These are phyloP conservation scores for Brachypalpus laphriformis DNA, from an alignment of 2,888 invertebrate genomes.

Conservation along the genomic window DNA sequence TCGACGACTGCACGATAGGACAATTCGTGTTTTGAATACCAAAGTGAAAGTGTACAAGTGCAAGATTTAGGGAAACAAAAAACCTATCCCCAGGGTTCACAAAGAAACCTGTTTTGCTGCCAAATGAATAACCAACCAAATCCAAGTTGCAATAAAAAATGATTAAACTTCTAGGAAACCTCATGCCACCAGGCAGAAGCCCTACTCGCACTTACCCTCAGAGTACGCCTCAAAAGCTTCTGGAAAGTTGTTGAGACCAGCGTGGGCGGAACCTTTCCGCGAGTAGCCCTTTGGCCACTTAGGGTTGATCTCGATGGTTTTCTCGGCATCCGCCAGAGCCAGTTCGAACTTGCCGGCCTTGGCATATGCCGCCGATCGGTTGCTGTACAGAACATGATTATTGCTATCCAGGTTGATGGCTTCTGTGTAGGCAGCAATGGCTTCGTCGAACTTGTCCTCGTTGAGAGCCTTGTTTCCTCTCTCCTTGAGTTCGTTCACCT, in stretches of 20 bases:
- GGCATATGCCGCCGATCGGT: slow-evolving; percentile 95
- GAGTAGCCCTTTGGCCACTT: slow-evolving; percentile 95
- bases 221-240: slow-evolving; percentile 91
- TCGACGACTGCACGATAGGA: too few species aligned
- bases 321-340: slow-evolving; percentile 93
- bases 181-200: too few species aligned
- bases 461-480: slow-evolving; percentile 93
- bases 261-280: slow-evolving; percentile 93
- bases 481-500: slow-evolving; percentile 93
- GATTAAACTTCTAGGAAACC: too few species aligned
- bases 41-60: too few species aligned
- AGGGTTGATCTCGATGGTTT: slow-evolving; percentile 90
- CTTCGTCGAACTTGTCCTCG: slow-evolving; percentile 90
- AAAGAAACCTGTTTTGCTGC: too few species aligned
- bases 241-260: slow-evolving; percentile 88
- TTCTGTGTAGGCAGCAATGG: slow-evolving; percentile 90
- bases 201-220: slow-evolving; percentile 84
- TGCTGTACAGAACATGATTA: slow-evolving; percentile 95
- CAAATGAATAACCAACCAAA: too few species aligned
- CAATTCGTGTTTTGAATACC: too few species aligned
- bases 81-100: slow-evolving; percentile 87
- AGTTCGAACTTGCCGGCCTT: slow-evolving; percentile 89
- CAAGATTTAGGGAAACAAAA: not conserved
- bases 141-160: too few species aligned
- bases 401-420: slow-evolving; percentile 90